Evolutionary conservation across 2,797 vertebrate species (phyloP).

Genomic region (Prunella strophiata): DNA sequence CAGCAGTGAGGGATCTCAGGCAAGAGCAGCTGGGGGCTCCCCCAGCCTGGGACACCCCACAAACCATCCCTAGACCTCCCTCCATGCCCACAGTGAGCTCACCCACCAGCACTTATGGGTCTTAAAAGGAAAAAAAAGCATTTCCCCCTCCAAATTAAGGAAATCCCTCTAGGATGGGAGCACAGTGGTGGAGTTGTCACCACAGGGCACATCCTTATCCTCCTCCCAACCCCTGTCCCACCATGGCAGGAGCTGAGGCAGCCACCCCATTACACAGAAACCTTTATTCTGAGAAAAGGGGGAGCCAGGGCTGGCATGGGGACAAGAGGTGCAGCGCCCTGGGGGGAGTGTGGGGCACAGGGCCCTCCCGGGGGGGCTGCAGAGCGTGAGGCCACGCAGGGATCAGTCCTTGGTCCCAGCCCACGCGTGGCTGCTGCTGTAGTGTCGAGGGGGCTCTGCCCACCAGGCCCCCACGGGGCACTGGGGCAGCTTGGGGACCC

Average conservation of each 20-base stretch:
- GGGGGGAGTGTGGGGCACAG: fast-evolving
- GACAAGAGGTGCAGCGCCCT: neutral
- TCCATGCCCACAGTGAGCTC: fast-evolving
- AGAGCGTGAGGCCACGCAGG: fast-evolving
- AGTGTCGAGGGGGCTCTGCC: neutral
- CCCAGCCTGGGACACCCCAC: neutral
- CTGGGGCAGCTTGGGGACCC: neutral
- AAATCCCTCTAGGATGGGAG: neutral
- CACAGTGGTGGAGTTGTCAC: neutral
- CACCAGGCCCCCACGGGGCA: fast-evolving
- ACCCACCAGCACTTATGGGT: fast-evolving
- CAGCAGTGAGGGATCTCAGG: fast-evolving
- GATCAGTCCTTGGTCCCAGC: neutral
- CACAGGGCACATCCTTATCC: fast-evolving
- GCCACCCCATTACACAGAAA: fast-evolving
- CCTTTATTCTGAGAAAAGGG: slow-evolving; percentile 36
- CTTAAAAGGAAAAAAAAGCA: fast-evolving
- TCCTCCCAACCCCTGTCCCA: neutral
- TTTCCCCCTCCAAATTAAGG: neutral
- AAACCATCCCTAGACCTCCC: neutral
- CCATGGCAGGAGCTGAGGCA: neutral
- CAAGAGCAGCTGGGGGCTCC: neutral
- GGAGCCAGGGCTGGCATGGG: neutral
- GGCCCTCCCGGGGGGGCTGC: neutral
- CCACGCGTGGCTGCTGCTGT: fast-evolving